A percentile compares a stretch with the other conserved stretches of the same genome.
phyloP scores from a whole-genome alignment of 2,888 invertebrate species.

The Invenusta paracnida region DNA sequence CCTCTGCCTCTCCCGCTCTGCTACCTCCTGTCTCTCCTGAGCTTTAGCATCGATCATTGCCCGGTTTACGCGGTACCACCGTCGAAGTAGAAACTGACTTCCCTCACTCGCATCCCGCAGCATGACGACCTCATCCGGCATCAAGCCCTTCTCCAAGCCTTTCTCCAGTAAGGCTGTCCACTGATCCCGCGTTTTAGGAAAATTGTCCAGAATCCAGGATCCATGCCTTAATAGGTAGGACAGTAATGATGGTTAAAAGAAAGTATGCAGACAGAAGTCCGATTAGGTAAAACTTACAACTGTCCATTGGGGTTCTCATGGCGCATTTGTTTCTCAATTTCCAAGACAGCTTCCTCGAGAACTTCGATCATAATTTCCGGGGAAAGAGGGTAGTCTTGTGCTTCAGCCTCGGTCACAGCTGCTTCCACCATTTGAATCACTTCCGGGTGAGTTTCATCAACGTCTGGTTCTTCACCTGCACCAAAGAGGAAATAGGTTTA shows the following conservation, averaged over 20 bases:
- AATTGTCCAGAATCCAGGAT: conserved; percentile 60
- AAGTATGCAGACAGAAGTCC: background rate
- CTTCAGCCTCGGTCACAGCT: conserved; percentile 53
- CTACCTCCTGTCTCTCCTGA: conserved; percentile 51
- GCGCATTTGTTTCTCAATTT: conserved; percentile 53
- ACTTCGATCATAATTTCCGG: conserved; percentile 56
- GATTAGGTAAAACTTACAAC: conserved; percentile 49
- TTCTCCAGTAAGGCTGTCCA: conserved; percentile 57
- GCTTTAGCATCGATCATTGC: conserved; percentile 52
- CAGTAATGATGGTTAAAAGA: background rate
- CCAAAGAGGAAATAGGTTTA: background rate
- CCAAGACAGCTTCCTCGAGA: conserved; percentile 53
- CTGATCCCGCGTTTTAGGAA: conserved; percentile 57
- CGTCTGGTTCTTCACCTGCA: conserved; percentile 47
- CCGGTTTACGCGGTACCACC: conserved; percentile 53
- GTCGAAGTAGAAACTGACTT: conserved; percentile 51
- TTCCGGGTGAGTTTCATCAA: conserved; percentile 57
- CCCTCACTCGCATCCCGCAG: conserved; percentile 53
- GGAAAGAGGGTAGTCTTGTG: conserved; percentile 49
- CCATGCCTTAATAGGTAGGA: conserved; percentile 50
- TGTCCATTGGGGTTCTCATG: conserved; percentile 53
- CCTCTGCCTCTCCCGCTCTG: conserved; percentile 50
- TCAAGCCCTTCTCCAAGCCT: conserved; percentile 53
- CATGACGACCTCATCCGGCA: conserved; percentile 58
- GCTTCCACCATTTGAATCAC: conserved; percentile 54